Evolutionary conservation across 2,888 invertebrate genomes (phyloP).

Genomic region (Plebejus melissa): DNA sequence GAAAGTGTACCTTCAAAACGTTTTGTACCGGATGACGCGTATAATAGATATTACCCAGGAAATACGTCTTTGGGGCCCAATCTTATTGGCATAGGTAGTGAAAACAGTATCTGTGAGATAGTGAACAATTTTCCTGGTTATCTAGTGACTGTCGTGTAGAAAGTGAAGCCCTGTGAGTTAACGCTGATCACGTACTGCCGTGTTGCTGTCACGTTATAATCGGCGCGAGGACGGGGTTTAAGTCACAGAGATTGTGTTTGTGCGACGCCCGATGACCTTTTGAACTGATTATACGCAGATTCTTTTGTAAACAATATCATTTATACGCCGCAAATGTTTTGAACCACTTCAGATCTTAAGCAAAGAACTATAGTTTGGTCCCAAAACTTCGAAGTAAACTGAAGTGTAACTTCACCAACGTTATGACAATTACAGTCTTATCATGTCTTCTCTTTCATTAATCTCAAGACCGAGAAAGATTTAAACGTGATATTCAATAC

Average conservation of each 20-base stretch:
- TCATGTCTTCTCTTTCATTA: no score
- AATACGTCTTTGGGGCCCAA: neutral
- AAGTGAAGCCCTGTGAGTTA: neutral
- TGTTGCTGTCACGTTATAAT: neutral
- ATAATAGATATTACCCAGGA: neutral
- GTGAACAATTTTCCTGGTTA: neutral
- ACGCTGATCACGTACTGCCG: constrained; percentile 6
- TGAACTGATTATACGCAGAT: neutral
- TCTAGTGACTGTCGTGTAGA: neutral
- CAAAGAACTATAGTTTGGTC: no score
- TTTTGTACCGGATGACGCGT: neutral
- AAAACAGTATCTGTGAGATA: neutral
- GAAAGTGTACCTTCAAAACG: neutral
- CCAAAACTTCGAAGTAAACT: no score
- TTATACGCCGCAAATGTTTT: neutral
- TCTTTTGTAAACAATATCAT: neutral
- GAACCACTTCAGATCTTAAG: no score
- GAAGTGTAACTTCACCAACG: no score
- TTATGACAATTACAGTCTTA: no score
- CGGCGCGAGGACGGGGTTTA: neutral
- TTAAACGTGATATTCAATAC: neutral
- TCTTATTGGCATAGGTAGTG: neutral
- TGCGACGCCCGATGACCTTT: neutral
- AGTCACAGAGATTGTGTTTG: constrained; percentile 1
- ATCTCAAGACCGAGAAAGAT: neutral